These are phyloP conservation scores for Garra rufa DNA, from an alignment of 2,113 vertebrate genomes.

Conservation along the genomic window DNA sequence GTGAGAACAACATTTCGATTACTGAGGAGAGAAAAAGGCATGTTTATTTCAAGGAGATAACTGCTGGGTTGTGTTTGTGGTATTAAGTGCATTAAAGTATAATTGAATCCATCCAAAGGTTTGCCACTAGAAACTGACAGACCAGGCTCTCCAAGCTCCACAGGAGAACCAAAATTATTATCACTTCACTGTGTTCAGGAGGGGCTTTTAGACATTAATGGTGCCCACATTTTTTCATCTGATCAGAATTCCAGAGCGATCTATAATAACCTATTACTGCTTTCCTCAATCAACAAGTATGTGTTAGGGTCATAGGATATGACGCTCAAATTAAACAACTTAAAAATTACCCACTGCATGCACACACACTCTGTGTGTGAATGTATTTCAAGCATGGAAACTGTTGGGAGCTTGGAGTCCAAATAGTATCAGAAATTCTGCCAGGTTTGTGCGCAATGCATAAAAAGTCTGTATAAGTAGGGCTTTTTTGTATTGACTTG, in stretches of 20 bases:
- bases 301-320: neutral
- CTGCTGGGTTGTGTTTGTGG: neutral
- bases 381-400: neutral
- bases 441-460: neutral
- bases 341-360: neutral
- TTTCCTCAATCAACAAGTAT: neutral
- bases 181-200: neutral
- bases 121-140: neutral
- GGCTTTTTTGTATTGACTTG: neutral
- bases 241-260: neutral
- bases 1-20: neutral
- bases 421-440: neutral
- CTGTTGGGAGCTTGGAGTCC: neutral
- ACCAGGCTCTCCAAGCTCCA: neutral
- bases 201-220: neutral
- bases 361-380: neutral
- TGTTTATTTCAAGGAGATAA: neutral
- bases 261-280: neutral
- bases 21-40: neutral
- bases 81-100: neutral
- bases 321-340: neutral
- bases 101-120: neutral
- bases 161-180: neutral
- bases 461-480: neutral
- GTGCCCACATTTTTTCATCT: neutral